phyloP scores from a whole-genome alignment of 2,797 vertebrate genomes.

The Luscinia megarhynchos region DNA sequence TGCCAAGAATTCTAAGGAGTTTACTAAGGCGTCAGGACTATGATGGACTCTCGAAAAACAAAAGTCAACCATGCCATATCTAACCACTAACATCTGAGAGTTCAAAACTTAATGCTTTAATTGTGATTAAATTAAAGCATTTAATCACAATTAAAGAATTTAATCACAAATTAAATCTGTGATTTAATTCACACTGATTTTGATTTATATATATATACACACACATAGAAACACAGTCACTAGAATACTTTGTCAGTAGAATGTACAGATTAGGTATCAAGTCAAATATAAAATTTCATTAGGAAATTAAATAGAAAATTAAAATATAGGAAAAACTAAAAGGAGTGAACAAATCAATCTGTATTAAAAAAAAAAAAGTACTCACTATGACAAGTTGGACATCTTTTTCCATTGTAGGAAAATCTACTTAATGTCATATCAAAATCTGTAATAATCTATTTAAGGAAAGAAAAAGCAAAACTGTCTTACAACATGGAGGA shows the following conservation, averaged over 20 bases:
- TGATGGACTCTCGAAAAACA: neutral
- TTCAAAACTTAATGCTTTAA: neutral
- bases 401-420: slow-evolving; percentile 90
- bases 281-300: neutral
- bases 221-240: neutral
- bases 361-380: slow-evolving; percentile 59
- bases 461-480: slow-evolving; percentile 66
- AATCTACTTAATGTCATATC: slow-evolving; percentile 99
- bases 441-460: slow-evolving; percentile 97
- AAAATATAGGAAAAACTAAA: slow-evolving; percentile 29
- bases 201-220: neutral
- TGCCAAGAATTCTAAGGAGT: neutral
- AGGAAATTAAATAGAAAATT: neutral
- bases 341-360: slow-evolving; percentile 30
- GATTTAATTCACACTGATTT: neutral
- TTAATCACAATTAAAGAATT: no score
- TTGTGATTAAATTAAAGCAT: neutral
- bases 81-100: neutral
- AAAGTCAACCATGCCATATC: neutral
- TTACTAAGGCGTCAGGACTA: neutral
- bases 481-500: slow-evolving; percentile 21
- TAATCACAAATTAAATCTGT: no score
- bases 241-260: neutral
- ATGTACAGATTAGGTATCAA: neutral
- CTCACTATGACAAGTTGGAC: slow-evolving; percentile 96